phyloP scores from a whole-genome alignment of 2,888 invertebrate species.

The Choristoneura rosaceana region DNA sequence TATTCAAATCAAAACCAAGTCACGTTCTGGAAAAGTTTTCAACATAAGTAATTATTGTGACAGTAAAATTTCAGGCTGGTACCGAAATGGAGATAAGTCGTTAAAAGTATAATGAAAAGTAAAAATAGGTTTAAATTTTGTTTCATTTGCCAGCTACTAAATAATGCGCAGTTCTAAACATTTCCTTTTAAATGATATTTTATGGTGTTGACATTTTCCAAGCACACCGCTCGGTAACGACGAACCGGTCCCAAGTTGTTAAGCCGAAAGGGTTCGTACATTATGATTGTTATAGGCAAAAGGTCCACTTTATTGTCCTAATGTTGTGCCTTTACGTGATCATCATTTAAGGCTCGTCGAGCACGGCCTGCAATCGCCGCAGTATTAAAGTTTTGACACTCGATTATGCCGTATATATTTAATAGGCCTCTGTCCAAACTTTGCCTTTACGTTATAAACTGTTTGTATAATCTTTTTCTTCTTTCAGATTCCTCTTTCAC shows the following conservation, averaged over 20 bases:
- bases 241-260: conserved; percentile 64
- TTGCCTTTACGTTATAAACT: not conserved
- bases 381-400: conserved; percentile 57
- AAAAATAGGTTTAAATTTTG: conserved; percentile 29
- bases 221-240: conserved; percentile 58
- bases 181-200: conserved; percentile 62
- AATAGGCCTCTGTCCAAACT: conserved; percentile 15
- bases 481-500: not conserved
- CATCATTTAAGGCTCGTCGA: conserved; percentile 64
- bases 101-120: conserved; percentile 36
- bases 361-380: conserved; percentile 40
- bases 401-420: conserved; percentile 41
- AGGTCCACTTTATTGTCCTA: conserved; percentile 76
- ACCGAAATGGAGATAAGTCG: conserved; percentile 33
- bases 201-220: conserved; percentile 64
- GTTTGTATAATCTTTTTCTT: not conserved
- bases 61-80: conserved; percentile 13
- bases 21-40: conserved; percentile 33
- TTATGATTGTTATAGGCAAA: conserved; percentile 77
- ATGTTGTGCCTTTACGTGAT: conserved; percentile 74
- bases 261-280: conserved; percentile 74
- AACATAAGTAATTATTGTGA: conserved; percentile 30
- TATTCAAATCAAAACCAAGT: conserved; percentile 14
- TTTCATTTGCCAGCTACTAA: conserved; percentile 37
- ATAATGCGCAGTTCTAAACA: conserved; percentile 50